A percentile compares a stretch with the other conserved stretches of the same genome.
These are phyloP conservation scores for Leucopsar rothschildi DNA, from an alignment of 2,113 vertebrate species.

Conservation along the genomic window DNA sequence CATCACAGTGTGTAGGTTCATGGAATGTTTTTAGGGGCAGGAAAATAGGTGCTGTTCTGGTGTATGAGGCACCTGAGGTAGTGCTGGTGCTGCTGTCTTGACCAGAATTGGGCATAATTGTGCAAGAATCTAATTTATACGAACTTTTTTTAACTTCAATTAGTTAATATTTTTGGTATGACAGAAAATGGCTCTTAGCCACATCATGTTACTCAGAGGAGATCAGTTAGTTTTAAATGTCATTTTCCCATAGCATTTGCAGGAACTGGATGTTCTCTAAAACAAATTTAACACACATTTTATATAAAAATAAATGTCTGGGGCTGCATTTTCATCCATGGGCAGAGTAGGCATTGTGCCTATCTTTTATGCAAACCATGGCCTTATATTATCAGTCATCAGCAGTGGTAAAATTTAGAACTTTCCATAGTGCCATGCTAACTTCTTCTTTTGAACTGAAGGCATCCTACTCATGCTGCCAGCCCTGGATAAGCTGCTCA, in stretches of 20 bases:
- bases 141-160: conserved; percentile 22
- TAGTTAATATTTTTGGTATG: conserved; percentile 70
- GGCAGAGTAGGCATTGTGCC: background rate
- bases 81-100: background rate
- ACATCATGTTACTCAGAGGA: conserved; percentile 62
- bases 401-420: background rate
- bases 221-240: conserved; percentile 65
- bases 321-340: background rate
- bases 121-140: background rate
- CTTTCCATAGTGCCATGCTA: background rate
- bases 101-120: conserved; percentile 13
- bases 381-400: background rate
- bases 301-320: background rate
- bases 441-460: background rate
- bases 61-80: background rate
- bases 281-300: conserved; percentile 57
- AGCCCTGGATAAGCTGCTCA: background rate
- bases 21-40: background rate
- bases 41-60: background rate
- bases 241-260: conserved; percentile 71
- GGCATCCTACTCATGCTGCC: background rate
- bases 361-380: background rate
- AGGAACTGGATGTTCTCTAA: conserved; percentile 70
- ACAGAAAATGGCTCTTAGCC: conserved; percentile 59
- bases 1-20: background rate